phyloP scores from a whole-genome alignment of 1,140 invertebrate species.

The Radopholus similis region DNA sequence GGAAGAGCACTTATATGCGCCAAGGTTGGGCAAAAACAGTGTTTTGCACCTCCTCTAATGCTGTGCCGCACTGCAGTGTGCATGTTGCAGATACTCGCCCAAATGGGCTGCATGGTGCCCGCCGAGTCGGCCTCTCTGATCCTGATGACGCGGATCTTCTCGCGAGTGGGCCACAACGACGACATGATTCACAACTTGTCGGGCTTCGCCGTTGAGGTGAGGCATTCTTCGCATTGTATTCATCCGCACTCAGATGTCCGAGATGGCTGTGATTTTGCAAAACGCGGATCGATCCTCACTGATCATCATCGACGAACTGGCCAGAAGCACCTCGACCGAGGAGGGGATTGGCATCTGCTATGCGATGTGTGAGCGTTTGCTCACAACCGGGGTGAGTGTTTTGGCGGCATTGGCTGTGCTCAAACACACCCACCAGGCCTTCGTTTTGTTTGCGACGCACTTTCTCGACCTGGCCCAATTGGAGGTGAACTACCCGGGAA shows the following conservation, averaged over 20 bases:
- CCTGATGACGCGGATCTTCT: constrained; percentile 75
- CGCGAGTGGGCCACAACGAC: constrained; percentile 76
- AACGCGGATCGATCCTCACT: constrained; percentile 36
- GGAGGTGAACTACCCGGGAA: constrained; percentile 25
- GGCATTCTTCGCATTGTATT: constrained; percentile 1
- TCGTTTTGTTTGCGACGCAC: constrained; percentile 49
- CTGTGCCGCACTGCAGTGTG: constrained; percentile 64
- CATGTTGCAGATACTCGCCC: constrained; percentile 81
- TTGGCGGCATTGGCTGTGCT: background rate
- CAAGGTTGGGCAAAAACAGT: background rate
- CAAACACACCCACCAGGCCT: constrained; percentile 23
- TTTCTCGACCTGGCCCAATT: constrained; percentile 37
- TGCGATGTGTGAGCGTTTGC: constrained; percentile 37
- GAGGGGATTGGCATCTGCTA: constrained; percentile 46
- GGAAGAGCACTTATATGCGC: constrained; percentile 84
- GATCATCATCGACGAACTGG: constrained; percentile 48
- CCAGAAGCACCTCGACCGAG: constrained; percentile 46
- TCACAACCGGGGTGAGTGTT: constrained; percentile 14
- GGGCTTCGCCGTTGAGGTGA: constrained; percentile 77
- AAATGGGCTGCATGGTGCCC: constrained; percentile 79
- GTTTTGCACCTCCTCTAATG: background rate
- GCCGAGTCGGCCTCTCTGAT: constrained; percentile 65
- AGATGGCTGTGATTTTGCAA: constrained; percentile 44
- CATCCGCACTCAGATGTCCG: constrained; percentile 28
- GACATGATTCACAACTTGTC: constrained; percentile 78